Evolutionary conservation across 1,140 invertebrate species (phyloP), one percentile per base, ranked within the genome.

Genomic region (Condylostylus longicornis): DNA sequence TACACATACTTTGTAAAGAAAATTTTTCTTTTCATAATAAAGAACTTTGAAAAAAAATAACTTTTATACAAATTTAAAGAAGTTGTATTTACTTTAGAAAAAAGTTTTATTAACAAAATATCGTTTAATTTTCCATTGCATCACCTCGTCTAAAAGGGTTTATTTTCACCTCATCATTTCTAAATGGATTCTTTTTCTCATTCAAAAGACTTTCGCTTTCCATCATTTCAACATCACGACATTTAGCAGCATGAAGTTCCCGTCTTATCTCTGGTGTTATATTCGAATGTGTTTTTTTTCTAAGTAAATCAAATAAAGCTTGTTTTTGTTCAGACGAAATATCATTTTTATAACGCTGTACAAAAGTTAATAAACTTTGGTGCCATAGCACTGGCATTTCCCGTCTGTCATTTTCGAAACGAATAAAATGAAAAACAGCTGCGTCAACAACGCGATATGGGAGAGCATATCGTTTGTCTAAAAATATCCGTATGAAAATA

Each of bases 391-490:
- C 91, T 12, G 95, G 94, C 39, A 98, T 63, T 43, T 79, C 74
- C 42, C 88, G 70, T 32, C 66, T 63, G 51, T 96, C 90, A 46
- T 68, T 66, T 54, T 83, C 73, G 64, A 96, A 95, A 51, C 88
- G 91, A 51, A 95, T 51, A 61, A 98, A 98, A 64, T 98, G 91
- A 58, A 87, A 84, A 3, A 98, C 89, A n/a, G 90, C 71, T 9
- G 84, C 86, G 69, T 98, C 94, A 12, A 98, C 72, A 3, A 96
- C 93, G 49, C 88, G 70, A 61, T 89, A 98, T 1, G 94, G 94
- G 27, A 98, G 63, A 2, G 94, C 90, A 69, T 98, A 98, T 61
- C 96, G 96, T 62, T 98, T 99, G 54, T 98, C 93, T 38, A 98
- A 75, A 35, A 99, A 76, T 53, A 91, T 83, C 31, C 89, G 70